Conservation (phyloP, 2,888 invertebrate species). For the Pristionchus japonicus region DNA sequence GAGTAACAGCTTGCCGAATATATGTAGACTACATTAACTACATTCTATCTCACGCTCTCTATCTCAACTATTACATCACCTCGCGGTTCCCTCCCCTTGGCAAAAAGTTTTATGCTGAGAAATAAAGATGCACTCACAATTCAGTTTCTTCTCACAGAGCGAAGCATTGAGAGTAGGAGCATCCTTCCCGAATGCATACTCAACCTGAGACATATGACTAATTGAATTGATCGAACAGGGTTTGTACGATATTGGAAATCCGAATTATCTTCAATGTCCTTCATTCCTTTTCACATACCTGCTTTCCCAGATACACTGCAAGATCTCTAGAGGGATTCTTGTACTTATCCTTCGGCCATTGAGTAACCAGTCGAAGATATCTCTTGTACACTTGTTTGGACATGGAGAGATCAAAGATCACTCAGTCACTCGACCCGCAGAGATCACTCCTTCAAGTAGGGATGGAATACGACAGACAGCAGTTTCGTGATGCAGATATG, state of each 20-base stretch:
- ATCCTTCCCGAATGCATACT: conserved; percentile 12
- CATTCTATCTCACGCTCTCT: background rate
- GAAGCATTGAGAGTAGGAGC: background rate
- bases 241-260: background rate
- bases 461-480: too few species aligned
- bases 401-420: conserved; percentile 49
- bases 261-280: background rate
- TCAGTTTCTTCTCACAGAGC: conserved; percentile 43
- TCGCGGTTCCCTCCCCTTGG: background rate
- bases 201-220: background rate
- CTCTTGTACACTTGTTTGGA: conserved; percentile 66
- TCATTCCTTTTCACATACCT: conserved; percentile 2
- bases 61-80: background rate
- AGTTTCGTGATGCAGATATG: background rate
- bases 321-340: conserved; percentile 55
- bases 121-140: background rate
- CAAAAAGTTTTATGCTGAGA: background rate
- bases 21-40: background rate
- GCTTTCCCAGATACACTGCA: conserved; percentile 29
- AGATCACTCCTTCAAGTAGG: background rate
- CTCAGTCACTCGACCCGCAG: background rate
- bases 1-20: background rate
- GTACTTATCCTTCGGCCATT: conserved; percentile 68
- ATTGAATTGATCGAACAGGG: background rate
- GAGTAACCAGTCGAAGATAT: conserved; percentile 62